Evolutionary conservation across 2,797 vertebrate genomes (phyloP).

Genomic region (Hydrolagus colliei): DNA sequence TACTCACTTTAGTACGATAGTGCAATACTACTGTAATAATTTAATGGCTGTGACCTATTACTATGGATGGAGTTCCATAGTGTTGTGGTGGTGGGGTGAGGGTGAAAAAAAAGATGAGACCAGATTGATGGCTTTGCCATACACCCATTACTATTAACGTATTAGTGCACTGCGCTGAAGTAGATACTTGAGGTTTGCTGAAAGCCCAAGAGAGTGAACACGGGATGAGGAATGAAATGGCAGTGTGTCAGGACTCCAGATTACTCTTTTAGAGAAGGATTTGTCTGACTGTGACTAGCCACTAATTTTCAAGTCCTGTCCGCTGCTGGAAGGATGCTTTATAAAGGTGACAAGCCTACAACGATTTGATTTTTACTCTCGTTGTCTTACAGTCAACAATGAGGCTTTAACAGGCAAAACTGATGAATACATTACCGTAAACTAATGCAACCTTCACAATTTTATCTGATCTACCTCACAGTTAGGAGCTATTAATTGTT

Average conservation of each 20-base stretch:
- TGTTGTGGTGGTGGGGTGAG: background rate
- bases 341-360: background rate
- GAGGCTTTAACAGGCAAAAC: slow-evolving; percentile 25
- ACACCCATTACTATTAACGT: slow-evolving; percentile 5
- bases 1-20: background rate
- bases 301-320: slow-evolving; percentile 11
- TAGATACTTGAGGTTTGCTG: background rate
- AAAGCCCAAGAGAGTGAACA: background rate
- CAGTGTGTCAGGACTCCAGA: background rate
- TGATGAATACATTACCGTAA: slow-evolving; percentile 32
- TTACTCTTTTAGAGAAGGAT: background rate
- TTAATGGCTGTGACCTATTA: background rate
- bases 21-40: background rate
- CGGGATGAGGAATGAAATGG: slow-evolving; percentile 9
- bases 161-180: background rate
- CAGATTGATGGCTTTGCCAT: background rate
- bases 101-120: background rate
- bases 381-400: background rate
- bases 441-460: slow-evolving; percentile 26
- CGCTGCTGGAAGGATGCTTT: background rate
- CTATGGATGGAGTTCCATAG: background rate
- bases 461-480: slow-evolving; percentile 31
- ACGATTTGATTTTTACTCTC: background rate
- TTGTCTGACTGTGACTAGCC: background rate
- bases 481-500: slow-evolving; percentile 27